These are phyloP conservation scores for Ictalurus furcatus DNA, from an alignment of 2,113 vertebrate species.

Conservation along the genomic window DNA sequence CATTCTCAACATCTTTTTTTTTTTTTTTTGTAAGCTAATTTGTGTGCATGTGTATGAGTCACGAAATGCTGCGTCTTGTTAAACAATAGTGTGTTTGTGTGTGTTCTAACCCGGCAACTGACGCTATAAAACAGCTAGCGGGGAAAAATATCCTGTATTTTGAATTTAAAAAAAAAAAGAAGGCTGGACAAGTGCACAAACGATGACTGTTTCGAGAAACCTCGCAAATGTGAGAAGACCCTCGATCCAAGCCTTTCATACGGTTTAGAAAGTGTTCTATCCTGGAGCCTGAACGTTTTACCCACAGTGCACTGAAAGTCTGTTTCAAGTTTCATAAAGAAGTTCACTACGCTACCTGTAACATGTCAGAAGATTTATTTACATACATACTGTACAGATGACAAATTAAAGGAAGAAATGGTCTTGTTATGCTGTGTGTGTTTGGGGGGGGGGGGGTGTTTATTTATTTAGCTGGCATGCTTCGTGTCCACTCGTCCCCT, in stretches of 20 bases:
- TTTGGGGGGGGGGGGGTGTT: not conserved
- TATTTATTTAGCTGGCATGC: not conserved
- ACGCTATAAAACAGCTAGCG: constrained; percentile 57
- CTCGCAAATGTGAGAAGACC: not conserved
- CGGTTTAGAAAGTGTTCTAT: not conserved
- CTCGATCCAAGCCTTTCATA: not conserved
- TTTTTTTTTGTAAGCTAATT: constrained; percentile 40
- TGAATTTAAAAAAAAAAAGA: too few relatives aligned
- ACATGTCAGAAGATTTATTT: not conserved
- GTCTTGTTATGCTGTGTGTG: not conserved
- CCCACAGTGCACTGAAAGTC: not conserved
- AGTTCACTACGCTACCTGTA: not conserved
- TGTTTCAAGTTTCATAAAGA: not conserved
- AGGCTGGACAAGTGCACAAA: not conserved
- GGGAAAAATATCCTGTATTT: not conserved
- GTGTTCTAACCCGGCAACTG: constrained; percentile 82
- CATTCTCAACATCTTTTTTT: constrained; percentile 8
- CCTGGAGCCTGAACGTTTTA: not conserved
- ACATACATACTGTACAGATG: not conserved
- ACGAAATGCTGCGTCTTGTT: not conserved
- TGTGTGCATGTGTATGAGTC: constrained; percentile 24
- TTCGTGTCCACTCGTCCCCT: not conserved
- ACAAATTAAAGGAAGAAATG: not conserved
- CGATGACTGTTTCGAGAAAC: not conserved
- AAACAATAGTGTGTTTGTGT: not conserved